A percentile compares a stretch with the other conserved stretches of the same genome.
phyloP scores from a whole-genome alignment of 1,140 invertebrate genomes.

The Streblospio benedicti region DNA sequence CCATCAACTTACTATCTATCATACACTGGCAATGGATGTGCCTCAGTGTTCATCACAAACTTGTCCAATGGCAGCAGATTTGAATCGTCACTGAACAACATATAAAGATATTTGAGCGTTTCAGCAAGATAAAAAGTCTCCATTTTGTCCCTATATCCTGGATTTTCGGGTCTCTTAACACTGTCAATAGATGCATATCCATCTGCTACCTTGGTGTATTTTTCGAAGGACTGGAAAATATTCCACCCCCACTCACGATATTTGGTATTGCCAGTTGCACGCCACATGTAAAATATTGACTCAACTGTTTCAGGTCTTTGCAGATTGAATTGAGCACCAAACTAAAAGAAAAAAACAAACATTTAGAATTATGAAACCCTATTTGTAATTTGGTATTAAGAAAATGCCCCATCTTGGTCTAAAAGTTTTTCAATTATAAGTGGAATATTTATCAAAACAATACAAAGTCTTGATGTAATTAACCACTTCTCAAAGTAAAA shows the following conservation, averaged over 20 bases:
- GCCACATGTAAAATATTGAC: conserved; percentile 89
- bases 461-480: no score
- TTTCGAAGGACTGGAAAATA: conserved; percentile 74
- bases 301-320: conserved; percentile 90
- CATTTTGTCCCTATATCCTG: conserved; percentile 74
- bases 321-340: conserved; percentile 11
- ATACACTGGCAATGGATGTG: conserved; percentile 79
- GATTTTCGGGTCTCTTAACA: conserved; percentile 70
- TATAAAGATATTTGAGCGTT: conserved; percentile 79
- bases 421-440: no score
- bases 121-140: conserved; percentile 81
- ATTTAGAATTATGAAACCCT: no score
- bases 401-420: no score
- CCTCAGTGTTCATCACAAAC: conserved; percentile 97
- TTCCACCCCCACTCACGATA: conserved; percentile 96
- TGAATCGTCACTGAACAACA: conserved; percentile 81
- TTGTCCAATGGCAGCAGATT: conserved; percentile 78
- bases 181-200: conserved; percentile 82
- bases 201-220: conserved; percentile 75
- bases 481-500: background rate
- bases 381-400: no score
- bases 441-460: no score
- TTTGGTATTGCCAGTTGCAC: conserved; percentile 83
- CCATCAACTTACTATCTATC: conserved; percentile 8
- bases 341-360: conserved; percentile 5